These are phyloP conservation scores for Vombatus ursinus DNA, from an alignment of 2,113 vertebrate species.

Conservation along the genomic window DNA sequence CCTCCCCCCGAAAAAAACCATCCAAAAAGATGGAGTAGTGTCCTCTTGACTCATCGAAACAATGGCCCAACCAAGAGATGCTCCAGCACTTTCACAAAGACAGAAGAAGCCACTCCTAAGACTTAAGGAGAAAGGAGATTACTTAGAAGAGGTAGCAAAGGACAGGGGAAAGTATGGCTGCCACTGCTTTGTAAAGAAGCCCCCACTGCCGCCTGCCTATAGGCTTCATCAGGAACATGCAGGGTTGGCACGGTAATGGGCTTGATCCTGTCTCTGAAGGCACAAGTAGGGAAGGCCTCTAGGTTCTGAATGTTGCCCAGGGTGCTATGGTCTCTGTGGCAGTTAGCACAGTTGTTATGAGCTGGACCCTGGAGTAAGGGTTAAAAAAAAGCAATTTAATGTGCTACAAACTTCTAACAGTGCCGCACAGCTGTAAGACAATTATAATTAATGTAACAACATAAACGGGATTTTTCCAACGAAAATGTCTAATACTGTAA, in stretches of 20 bases:
- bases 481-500: constrained; percentile 44
- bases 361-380: not conserved
- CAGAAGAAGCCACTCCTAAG: not conserved
- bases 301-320: not conserved
- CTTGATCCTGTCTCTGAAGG: not conserved
- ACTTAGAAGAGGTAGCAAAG: not conserved
- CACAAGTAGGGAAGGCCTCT: not conserved
- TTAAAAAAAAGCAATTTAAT: constrained; percentile 25
- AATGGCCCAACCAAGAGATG: not conserved
- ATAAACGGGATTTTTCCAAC: constrained; percentile 57
- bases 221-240: not conserved
- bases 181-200: not conserved
- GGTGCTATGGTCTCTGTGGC: not conserved
- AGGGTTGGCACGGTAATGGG: not conserved
- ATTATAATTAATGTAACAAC: constrained; percentile 60
- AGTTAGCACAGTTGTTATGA: constrained; percentile 29
- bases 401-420: constrained; percentile 18
- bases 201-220: not conserved
- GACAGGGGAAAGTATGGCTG: not conserved
- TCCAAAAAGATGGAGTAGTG: not conserved
- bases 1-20: not conserved
- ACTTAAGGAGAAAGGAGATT: not conserved
- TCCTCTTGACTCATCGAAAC: not conserved
- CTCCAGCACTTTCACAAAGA: not conserved
- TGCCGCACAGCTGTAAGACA: constrained; percentile 45